Evolutionary conservation across 2,888 invertebrate species (phyloP).

Genomic region (Megaustenia siamemsis): DNA sequence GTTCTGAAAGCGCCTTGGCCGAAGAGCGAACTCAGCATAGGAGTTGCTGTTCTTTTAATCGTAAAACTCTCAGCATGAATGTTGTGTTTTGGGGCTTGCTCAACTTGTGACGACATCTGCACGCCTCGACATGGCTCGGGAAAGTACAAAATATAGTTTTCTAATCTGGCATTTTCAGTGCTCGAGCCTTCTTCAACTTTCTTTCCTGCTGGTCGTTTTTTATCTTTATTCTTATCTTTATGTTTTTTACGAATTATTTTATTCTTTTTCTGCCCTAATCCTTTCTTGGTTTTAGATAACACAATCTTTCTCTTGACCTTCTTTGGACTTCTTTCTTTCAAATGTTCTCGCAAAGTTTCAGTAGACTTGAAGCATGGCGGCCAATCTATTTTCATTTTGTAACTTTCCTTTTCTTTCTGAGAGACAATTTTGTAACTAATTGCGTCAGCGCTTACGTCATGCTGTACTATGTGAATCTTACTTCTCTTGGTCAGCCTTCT

Average conservation of each 20-base stretch:
- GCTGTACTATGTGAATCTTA: neutral
- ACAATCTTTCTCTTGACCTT: neutral
- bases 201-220: neutral
- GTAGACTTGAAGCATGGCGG: neutral
- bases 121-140: neutral
- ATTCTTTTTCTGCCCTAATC: neutral
- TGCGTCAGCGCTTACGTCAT: neutral
- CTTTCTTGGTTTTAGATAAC: neutral
- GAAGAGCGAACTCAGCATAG: conserved; percentile 20
- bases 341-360: neutral
- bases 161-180: neutral
- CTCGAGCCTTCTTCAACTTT: neutral
- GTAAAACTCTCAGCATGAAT: neutral
- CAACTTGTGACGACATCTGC: neutral
- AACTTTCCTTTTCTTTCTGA: neutral
- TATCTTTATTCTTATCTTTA: neutral
- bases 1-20: conserved; percentile 39
- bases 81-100: too few species aligned
- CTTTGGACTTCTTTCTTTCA: neutral
- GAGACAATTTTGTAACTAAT: neutral
- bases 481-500: conserved; percentile 13
- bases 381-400: neutral
- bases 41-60: conserved; percentile 36
- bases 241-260: neutral
- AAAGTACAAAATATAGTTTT: neutral